A percentile compares a stretch with the other conserved stretches of the same genome.
These are phyloP conservation scores for Perca fluviatilis DNA, from an alignment of 2,113 vertebrate species.

Conservation along the genomic window DNA sequence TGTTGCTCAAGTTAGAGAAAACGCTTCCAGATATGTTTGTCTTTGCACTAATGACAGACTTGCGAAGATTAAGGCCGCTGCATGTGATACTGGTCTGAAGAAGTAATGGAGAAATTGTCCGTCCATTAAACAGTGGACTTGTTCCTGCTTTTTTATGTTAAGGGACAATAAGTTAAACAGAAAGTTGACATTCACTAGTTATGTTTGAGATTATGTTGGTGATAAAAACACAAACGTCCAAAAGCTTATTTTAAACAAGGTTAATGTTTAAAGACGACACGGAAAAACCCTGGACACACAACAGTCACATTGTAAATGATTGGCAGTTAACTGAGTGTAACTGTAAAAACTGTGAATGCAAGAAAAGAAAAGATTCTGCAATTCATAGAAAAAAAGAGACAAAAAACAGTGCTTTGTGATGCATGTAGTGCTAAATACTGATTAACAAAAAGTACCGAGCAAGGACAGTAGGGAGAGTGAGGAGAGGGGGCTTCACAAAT, in stretches of 20 bases:
- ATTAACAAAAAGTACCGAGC: conserved; percentile 11
- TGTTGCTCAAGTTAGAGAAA: conserved; percentile 25
- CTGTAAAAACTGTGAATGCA: background rate
- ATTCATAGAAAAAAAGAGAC: background rate
- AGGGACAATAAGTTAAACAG: background rate
- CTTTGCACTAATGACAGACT: conserved; percentile 40
- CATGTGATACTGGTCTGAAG: background rate
- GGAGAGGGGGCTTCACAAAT: conserved; percentile 33
- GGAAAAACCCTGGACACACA: background rate
- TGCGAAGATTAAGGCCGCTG: conserved; percentile 4
- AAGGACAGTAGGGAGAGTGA: background rate
- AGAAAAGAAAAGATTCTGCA: background rate
- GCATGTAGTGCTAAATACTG: conserved; percentile 24
- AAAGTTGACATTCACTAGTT: background rate
- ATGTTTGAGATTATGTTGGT: conserved; percentile 8
- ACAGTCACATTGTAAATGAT: background rate
- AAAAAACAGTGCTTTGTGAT: background rate
- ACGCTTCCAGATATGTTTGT: conserved; percentile 24
- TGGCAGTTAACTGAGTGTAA: background rate
- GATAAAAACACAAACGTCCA: background rate
- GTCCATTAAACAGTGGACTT: conserved; percentile 1
- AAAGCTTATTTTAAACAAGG: conserved; percentile 6
- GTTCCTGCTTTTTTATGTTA: background rate
- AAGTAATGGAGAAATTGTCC: background rate
- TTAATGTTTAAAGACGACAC: conserved; percentile 21